Evolutionary conservation across 2,888 invertebrate genomes (phyloP), one percentile per base, ranked within the genome.

Genomic region (Xestia sexstrigata): DNA sequence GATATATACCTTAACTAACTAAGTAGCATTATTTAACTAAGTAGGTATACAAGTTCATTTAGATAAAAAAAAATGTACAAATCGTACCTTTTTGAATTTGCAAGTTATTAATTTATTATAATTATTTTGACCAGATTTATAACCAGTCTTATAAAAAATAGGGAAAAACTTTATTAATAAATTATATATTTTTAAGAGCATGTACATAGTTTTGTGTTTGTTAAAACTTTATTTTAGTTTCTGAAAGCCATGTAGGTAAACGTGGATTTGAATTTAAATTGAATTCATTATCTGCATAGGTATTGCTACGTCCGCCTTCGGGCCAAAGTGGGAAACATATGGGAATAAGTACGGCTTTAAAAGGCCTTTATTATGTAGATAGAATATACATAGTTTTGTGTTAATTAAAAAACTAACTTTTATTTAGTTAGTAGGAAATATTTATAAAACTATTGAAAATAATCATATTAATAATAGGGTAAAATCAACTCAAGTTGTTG

Each of bases 261-360:
- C n/a, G n/a, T 62, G 23, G 20, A 26, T 58, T 45, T 45, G 39
- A 26, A 49, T 30, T 72, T 60, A 60, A 26, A 72, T 62, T 35
- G 23, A 23, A 4, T 60, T 26, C 45, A 30, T 74, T 74, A 39
- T 39, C 74, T 74, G 23, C 35, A n/a, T 5, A 47, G 52, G 52
- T 52, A 52, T 17, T n/a, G n/a, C 4, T 42, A 8, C 17, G 42
- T n/a, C 20, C 20, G 6, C n/a, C 55, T 20, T 6, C 55, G 45
- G n/a, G 55, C 15, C 20, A 7, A 5, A 13, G 2, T 35, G n/a
- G 55, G 4, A 58, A 45, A 45, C 11, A 13, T 45, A n/a, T 70
- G 47, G 20, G 58, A 30, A n/a, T 20, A 58, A 9, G 4, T 20
- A 30, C 30, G 15, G 17, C 8, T 30, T 60, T 60, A 60, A 60